These are phyloP conservation scores for Strigamia maritima DNA, from an alignment of 2,888 invertebrate genomes.

Conservation along the genomic window DNA sequence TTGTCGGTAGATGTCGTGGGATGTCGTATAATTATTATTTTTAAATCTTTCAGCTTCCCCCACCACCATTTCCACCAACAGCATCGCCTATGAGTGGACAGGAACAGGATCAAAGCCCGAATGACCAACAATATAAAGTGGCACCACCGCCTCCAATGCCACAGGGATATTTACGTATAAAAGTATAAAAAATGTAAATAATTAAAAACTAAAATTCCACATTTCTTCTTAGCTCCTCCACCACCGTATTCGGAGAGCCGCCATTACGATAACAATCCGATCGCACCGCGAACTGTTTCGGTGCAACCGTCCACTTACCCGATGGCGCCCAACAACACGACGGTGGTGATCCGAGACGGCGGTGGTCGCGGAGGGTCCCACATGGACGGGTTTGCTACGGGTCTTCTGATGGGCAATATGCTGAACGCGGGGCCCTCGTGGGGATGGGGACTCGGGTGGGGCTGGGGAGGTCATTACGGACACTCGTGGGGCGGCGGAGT, in stretches of 20 bases:
- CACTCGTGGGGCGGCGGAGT: constrained; percentile 36
- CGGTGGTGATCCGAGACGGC: constrained; percentile 7
- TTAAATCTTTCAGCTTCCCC: constrained; percentile 12
- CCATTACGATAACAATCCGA: constrained; percentile 12
- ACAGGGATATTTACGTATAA: constrained; percentile 12
- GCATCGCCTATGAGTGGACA: background rate
- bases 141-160: constrained; percentile 31
- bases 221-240: background rate
- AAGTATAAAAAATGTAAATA: background rate
- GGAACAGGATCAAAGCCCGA: background rate
- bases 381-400: constrained; percentile 37
- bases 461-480: constrained; percentile 20
- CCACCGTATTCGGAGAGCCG: constrained; percentile 29
- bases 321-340: background rate
- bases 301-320: background rate
- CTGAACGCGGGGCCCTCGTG: background rate
- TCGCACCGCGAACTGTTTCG: background rate
- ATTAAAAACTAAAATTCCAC: background rate
- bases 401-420: constrained; percentile 24
- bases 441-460: constrained; percentile 31
- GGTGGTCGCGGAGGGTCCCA: background rate
- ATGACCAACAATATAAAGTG: background rate
- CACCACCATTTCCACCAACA: constrained; percentile 26
- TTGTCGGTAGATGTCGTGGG: too few species aligned
- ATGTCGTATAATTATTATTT: too few species aligned